Base-by-base conservation (phyloP, 1,140 invertebrate species). In the Hyles euphorbiae region DNA sequence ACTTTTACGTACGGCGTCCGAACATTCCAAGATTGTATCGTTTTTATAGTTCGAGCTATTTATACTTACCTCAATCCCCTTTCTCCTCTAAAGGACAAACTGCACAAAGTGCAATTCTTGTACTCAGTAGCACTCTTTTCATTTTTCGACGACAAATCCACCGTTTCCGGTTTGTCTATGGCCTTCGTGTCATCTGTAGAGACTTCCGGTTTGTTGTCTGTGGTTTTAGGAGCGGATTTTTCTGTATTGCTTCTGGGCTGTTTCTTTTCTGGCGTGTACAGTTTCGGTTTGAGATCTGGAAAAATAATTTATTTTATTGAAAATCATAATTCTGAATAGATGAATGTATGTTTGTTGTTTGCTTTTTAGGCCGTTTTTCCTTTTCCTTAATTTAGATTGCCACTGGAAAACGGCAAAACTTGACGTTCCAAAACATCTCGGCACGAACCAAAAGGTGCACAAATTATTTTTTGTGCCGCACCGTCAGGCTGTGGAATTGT, bases 231-330 rank as follows among this genome's bases (percentile, higher is more conserved):
- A 22, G 50, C 34, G 11, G 22, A 9, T 9, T 4, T 34, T 8
- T 52, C 32, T 34, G 8, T 52, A 22, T 62, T n/a, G n/a, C 53
- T 51, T 64, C 70, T 34, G 45, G 49, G 11, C 50, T 52, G 11
- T 50, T 65, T 68, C 52, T 72, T 69, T 1, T 72, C 67, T 43
- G 63, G 52, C n/a, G 68, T 40, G 49, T 75, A 68, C 22, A 74
- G 58, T 69, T 80, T 81, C 50, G 69, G 65, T 68, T 80, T 80
- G 5, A 75, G 43, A 61, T 81, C 77, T 81, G 57, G 10, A 74
- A 73, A 43, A 48, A 40, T 5, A 7, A 4, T 4, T 36, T 36
- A 4, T 36, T 36, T 34, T 56, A 61, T 55, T 9, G 34, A 32
- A 22, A 22, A 22, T 22, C 22, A 22, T 22, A 22, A 9, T 10